Conservation (phyloP, 2,113 vertebrate species). For the Lathamus discolor region DNA sequence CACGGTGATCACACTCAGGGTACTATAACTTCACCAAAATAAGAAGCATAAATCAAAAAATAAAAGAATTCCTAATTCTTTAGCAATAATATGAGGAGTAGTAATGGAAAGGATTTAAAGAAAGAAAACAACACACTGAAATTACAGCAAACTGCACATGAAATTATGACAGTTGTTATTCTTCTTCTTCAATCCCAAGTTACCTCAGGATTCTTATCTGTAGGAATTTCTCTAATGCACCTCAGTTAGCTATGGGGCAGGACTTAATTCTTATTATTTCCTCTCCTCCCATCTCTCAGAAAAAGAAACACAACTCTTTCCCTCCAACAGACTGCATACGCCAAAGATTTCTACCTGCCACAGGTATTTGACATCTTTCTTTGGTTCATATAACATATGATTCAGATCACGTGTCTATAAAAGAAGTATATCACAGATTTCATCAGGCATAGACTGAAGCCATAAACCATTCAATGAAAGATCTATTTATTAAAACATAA, state of each 20-base stretch:
- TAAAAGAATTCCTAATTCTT: neutral
- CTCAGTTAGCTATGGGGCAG: neutral
- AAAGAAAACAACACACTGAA: neutral
- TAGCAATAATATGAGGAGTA: neutral
- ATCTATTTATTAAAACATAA: neutral
- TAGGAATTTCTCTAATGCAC: neutral
- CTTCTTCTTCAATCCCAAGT: constrained; percentile 5
- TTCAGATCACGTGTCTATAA: constrained; percentile 36
- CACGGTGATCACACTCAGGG: neutral
- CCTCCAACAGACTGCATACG: neutral
- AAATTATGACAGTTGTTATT: neutral
- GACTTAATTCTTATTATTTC: neutral
- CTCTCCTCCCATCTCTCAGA: neutral
- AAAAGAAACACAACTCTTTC: neutral
- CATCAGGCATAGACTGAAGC: constrained; percentile 14
- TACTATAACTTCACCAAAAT: neutral
- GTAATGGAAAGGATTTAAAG: neutral
- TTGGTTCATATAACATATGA: constrained; percentile 22
- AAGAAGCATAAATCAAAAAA: neutral
- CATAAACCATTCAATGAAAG: constrained; percentile 28
- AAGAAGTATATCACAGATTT: constrained; percentile 35
- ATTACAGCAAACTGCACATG: neutral
- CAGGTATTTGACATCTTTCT: neutral
- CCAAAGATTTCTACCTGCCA: constrained; percentile 36
- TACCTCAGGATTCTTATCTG: neutral